Evolutionary conservation across 2,797 vertebrate species (phyloP).

Genomic region (Tauraco hartlaubi): DNA sequence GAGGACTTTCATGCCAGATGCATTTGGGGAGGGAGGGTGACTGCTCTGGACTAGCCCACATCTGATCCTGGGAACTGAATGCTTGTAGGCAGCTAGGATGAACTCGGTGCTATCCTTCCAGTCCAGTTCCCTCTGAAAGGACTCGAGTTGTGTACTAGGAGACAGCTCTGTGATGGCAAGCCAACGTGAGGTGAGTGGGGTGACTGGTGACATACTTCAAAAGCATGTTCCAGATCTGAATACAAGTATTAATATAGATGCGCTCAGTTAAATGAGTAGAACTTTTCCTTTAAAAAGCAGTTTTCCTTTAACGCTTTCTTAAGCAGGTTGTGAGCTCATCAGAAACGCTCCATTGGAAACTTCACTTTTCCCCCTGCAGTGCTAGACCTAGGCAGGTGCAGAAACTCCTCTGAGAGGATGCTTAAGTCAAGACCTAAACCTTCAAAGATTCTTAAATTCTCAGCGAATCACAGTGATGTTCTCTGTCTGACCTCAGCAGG

Average conservation of each 20-base stretch:
- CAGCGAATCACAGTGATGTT: neutral
- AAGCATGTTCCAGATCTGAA: neutral
- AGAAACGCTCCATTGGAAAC: neutral
- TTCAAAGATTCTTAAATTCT: neutral
- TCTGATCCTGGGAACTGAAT: neutral
- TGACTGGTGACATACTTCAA: neutral
- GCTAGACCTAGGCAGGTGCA: neutral
- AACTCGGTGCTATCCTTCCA: neutral
- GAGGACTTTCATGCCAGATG: neutral
- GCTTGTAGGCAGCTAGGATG: neutral
- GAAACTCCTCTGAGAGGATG: neutral
- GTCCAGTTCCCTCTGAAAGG: neutral
- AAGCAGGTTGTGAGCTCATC: neutral
- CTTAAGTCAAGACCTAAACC: neutral
- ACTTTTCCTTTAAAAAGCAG: neutral
- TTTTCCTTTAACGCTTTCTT: neutral
- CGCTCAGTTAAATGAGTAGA: neutral
- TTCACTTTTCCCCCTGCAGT: neutral
- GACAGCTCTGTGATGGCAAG: neutral
- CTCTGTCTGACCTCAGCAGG: neutral
- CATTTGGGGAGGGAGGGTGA: neutral
- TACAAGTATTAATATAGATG: neutral
- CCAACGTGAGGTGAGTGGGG: neutral
- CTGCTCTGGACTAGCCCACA: neutral
- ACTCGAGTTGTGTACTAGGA: fast-evolving